Evolutionary conservation across 1,140 invertebrate species (phyloP).

Genomic region (Pararge aegeria): DNA sequence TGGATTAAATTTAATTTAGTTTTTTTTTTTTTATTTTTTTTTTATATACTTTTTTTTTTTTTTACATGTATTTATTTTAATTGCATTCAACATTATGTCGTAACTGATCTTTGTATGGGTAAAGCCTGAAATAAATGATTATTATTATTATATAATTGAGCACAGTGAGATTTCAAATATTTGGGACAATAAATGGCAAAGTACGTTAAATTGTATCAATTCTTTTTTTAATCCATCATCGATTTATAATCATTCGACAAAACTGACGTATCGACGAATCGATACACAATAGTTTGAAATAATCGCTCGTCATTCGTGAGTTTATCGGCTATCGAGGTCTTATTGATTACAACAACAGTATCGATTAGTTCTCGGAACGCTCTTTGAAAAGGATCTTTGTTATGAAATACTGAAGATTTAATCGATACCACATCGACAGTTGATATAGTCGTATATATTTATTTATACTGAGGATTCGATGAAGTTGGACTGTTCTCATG

Average conservation of each 20-base stretch:
- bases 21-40: too few species aligned
- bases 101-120: too few species aligned
- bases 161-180: too few species aligned
- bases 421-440: background rate
- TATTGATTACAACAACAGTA: conserved; percentile 56
- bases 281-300: conserved; percentile 9
- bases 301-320: conserved; percentile 10
- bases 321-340: conserved; percentile 21
- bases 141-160: too few species aligned
- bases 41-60: too few species aligned
- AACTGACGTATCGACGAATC: conserved; percentile 7
- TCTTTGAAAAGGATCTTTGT: conserved; percentile 1
- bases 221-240: background rate
- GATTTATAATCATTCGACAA: conserved; percentile 5
- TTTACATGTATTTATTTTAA: too few species aligned
- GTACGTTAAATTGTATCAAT: background rate
- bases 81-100: too few species aligned
- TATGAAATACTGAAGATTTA: conserved; percentile 6
- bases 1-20: too few species aligned
- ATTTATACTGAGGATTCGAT: background rate
- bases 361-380: conserved; percentile 35
- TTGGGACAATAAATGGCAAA: too few species aligned
- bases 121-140: too few species aligned
- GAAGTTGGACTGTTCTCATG: background rate
- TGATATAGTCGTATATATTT: background rate